Base-by-base conservation (phyloP, 2,113 vertebrate species). In the Phylloscopus whistleri region DNA sequence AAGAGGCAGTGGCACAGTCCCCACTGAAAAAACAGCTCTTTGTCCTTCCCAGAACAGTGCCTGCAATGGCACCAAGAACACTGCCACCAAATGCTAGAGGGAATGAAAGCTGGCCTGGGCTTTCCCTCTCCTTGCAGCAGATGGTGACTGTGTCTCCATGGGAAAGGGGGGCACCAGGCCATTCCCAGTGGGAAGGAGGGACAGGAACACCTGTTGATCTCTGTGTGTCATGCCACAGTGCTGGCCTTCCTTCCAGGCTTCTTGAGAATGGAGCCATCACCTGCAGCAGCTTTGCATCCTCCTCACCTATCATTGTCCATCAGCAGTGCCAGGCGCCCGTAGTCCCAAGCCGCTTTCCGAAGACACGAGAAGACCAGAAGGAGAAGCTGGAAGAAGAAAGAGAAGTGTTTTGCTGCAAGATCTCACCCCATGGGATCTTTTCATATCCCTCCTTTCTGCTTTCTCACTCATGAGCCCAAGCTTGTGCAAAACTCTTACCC, bases 291-390 rank as follows among this genome's bases (percentile, higher is more conserved):
- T 79, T 44, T 4, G 6, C 5, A 11, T 52, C 35, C 68, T 93
- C 35, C 97, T 98, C 92, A 99, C 99, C 99, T 99, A 97, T 99
- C 99, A 66, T 99, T 99, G 94, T 99, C 99, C 98, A 99, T 99
- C 66, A 99, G 98, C 94, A 99, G 97, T 6, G 99, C 99, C 95
- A 99, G 97, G 68, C 99, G 99, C 22, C 99, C 99, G 0, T 99
- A 99, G 96, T 99, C 99, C 99, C 99, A 99, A 6, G 99, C 99
- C 0, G 99, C 99, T 97, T 99, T 99, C 95, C 99, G 99, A 96
- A 99, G 98, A 94, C 99, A 99, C 72, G 99, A 99, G 90, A 99
- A 99, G 77, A 99, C 69, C 81, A 99, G 93, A 48, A 99, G 87
- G 33, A 99, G 97, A 63, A 99, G 92, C 99, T 99, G 86, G 6